Evolutionary conservation across 53 echinoderm and acorn worm species (phyloP), one percentile per base, ranked within the genome.

Genomic region (Holothuria scabra): DNA sequence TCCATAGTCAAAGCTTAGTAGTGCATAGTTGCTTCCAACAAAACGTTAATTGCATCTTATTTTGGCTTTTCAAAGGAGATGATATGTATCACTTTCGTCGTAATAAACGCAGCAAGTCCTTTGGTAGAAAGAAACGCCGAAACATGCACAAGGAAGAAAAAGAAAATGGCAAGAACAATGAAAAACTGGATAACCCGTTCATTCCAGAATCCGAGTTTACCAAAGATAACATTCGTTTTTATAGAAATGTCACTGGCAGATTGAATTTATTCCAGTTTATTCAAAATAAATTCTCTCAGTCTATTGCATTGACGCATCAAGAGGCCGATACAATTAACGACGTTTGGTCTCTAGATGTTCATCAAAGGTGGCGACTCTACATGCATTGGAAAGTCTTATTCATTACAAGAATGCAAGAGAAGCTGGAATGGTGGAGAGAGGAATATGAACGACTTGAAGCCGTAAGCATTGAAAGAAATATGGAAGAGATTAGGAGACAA

Each of bases 361-460:
- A 67, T 5, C 66, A 91, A 26, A 85, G 93, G 49, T 95, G 95
- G 95, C 63, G 83, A 19, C 82, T 95, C 13, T 95, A 95, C 23
- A 67, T 85, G 49, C 60, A 67, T 28, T 95, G 95, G 95, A 44
- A 87, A 6, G 37, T 66, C 20, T 18, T 28, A 8, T 92, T 89
- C 46, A 52, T 66, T 35, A 34, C 28, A 7, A 21, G 59, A 20
- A 81, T 83, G 26, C 76, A 79, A 21, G 46, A 10, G 1, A 46
- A 58, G 10, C 66, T 85, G 67, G 26, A 23, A 9, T 6, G 16
- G 38, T 48, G 22, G 38, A 30, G 5, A 66, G 28, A 12, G 4
- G n/a, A 67, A 46, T 89, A 85, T 52, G 69, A 85, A n/a, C 29
- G 18, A 34, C 38, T 20, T 4, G 60, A 69, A 13, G 23, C 34